phyloP scores from a whole-genome alignment of 2,797 vertebrate species.

The Prionace glauca region DNA sequence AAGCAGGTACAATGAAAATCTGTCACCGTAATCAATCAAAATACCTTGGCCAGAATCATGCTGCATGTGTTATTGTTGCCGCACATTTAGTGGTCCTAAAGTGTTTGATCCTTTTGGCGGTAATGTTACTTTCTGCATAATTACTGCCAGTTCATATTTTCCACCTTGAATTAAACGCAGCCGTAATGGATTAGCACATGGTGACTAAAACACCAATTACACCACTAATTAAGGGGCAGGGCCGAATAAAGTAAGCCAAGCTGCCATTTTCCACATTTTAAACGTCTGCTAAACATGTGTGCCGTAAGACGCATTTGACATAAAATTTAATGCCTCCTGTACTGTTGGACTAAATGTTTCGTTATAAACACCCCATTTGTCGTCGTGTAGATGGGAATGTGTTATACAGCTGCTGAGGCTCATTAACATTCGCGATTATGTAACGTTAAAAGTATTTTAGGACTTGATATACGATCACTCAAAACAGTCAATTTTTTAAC shows the following conservation, averaged over 20 bases:
- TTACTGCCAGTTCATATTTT: slow-evolving; percentile 21
- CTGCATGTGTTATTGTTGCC: neutral
- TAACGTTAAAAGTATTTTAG: neutral
- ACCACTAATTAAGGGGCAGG: slow-evolving; percentile 19
- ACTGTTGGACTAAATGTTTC: neutral
- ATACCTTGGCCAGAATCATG: neutral
- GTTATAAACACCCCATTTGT: neutral
- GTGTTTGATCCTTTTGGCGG: neutral
- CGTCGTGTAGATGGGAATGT: neutral
- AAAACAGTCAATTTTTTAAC: neutral
- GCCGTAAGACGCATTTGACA: neutral
- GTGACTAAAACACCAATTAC: slow-evolving; percentile 31
- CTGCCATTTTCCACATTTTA: slow-evolving; percentile 28
- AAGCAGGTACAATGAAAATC: neutral
- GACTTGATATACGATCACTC: neutral
- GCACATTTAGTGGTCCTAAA: neutral
- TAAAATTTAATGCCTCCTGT: neutral
- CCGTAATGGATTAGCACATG: slow-evolving; percentile 20
- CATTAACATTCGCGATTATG: neutral
- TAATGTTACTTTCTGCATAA: neutral
- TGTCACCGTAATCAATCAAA: neutral
- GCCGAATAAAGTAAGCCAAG: slow-evolving; percentile 10
- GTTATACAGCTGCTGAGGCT: neutral
- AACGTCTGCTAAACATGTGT: neutral
- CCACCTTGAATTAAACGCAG: slow-evolving; percentile 25